Conservation (phyloP, 30 jellyfish, hydroid and myxozoan genomes). For the Aurelia aurita complex sp. Pacific region DNA sequence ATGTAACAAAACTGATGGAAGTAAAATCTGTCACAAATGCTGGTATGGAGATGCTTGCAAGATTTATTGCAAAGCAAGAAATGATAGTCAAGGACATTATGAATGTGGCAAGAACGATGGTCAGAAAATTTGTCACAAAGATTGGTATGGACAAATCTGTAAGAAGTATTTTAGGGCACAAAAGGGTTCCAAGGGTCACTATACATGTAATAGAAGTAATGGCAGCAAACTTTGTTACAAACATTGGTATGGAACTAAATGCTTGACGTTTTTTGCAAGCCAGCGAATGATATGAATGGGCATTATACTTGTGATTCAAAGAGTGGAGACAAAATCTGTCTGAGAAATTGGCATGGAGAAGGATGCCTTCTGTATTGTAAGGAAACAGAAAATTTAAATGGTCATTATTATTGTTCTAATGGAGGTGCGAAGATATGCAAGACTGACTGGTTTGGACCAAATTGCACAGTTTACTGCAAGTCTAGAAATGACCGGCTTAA, state of each 20-base stretch:
- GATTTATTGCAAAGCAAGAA: conserved; percentile 37
- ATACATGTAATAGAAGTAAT: conserved; percentile 3
- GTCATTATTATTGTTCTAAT: not conserved
- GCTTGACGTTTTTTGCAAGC: conserved; percentile 31
- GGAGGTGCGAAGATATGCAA: conserved; percentile 45
- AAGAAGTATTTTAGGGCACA: conserved; percentile 1
- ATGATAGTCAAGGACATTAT: conserved; percentile 34
- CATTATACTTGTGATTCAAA: conserved; percentile 56
- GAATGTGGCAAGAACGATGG: conserved; percentile 40
- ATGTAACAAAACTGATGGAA: conserved; percentile 44
- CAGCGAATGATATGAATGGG: conserved; percentile 38
- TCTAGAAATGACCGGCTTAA: not conserved
- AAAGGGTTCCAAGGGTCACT: conserved; percentile 4
- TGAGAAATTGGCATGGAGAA: conserved; percentile 51
- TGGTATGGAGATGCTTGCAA: conserved; percentile 66
- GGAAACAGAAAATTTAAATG: not conserved
- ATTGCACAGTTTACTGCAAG: conserved; percentile 13
- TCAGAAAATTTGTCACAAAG: conserved; percentile 18
- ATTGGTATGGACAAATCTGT: conserved; percentile 50
- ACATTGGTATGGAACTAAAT: conserved; percentile 43
- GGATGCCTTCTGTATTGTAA: not conserved
- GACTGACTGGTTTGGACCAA: conserved; percentile 38
- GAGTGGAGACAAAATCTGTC: conserved; percentile 49
- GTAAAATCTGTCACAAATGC: conserved; percentile 29
- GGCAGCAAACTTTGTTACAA: conserved; percentile 33